phyloP scores from a whole-genome alignment of 1,140 invertebrate species.

The Meloidogyne chitwoodi region DNA sequence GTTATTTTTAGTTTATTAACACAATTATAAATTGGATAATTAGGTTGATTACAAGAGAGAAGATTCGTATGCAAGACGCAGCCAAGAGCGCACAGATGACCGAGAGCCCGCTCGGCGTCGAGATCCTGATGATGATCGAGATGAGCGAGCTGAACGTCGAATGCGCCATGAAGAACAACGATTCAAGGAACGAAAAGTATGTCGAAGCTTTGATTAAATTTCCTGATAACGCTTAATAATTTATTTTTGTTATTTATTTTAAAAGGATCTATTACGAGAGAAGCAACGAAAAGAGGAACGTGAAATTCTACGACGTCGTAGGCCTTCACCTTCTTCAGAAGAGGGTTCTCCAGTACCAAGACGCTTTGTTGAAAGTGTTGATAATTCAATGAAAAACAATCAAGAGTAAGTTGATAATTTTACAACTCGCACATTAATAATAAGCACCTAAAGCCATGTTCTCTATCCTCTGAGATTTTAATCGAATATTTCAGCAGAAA shows the following conservation, averaged over 20 bases:
- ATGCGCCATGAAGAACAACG: slow-evolving; percentile 4
- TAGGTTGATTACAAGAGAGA: not conserved
- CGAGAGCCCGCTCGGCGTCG: not conserved
- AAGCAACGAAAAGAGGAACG: slow-evolving; percentile 7
- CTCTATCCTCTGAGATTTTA: too few relatives aligned
- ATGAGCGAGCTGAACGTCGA: slow-evolving; percentile 5
- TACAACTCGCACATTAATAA: too few relatives aligned
- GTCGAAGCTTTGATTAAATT: too few relatives aligned
- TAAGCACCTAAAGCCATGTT: too few relatives aligned
- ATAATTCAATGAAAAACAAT: not conserved
- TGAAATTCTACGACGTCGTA: not conserved
- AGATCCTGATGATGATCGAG: slow-evolving; percentile 14
- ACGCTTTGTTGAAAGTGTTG: not conserved
- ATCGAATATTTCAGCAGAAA: not conserved
- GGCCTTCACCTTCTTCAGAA: not conserved
- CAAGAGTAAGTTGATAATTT: not conserved
- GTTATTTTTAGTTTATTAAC: not conserved
- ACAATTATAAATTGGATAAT: not conserved
- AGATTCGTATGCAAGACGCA: not conserved
- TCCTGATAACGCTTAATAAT: too few relatives aligned
- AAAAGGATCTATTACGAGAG: slow-evolving; percentile 1
- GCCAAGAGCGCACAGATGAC: not conserved
- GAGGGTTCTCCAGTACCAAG: not conserved
- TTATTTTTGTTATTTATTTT: not conserved
- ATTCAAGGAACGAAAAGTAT: slow-evolving; percentile 13